These are phyloP conservation scores for Setophaga petechia DNA, from an alignment of 2,113 vertebrate species.

Conservation along the genomic window DNA sequence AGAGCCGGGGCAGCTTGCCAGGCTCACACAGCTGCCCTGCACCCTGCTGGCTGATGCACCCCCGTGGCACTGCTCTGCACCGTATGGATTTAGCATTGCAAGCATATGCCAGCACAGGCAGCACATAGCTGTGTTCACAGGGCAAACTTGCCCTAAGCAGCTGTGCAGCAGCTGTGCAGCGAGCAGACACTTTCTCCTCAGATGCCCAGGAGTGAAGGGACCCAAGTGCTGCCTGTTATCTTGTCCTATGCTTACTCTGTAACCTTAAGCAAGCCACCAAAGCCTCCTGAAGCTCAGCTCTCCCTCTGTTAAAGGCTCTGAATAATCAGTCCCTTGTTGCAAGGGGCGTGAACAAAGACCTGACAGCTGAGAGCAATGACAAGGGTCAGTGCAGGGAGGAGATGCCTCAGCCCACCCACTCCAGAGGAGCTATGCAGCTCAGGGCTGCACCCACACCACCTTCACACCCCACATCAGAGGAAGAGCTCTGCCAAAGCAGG, in stretches of 20 bases:
- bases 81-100: accelerated
- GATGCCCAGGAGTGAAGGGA: background rate
- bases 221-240: background rate
- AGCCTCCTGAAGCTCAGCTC: background rate
- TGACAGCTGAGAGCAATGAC: background rate
- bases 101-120: background rate
- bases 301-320: background rate
- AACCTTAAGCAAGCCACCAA: background rate
- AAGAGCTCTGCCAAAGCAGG: background rate
- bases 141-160: background rate
- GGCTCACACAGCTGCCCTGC: background rate
- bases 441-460: background rate
- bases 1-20: background rate
- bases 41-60: background rate
- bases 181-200: background rate
- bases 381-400: background rate
- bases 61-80: background rate
- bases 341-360: background rate
- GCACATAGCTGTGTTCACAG: background rate
- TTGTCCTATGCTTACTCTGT: background rate
- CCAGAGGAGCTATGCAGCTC: background rate
- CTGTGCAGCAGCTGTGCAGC: slow-evolving; percentile 17
- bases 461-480: background rate
- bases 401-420: background rate
- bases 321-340: background rate